Base-by-base conservation (phyloP, 2,888 invertebrate genomes). In the Temnothorax ravouxi region DNA sequence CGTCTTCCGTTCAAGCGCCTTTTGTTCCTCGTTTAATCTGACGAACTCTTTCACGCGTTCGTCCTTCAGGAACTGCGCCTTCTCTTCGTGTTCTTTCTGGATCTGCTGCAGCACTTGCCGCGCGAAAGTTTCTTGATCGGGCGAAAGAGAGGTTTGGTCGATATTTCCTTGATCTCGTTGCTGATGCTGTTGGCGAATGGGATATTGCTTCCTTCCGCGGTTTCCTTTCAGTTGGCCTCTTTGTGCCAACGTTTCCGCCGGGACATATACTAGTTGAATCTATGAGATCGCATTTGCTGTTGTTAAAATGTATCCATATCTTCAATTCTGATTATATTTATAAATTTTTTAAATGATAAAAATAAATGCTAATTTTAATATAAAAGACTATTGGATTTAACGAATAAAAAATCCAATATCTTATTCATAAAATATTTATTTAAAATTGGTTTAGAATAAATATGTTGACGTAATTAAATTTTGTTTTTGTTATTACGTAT, bases 241-340 rank as follows among this genome's bases (percentile, higher is more conserved):
- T 92, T 96, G 95, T 88, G 96, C 96, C 34, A 98, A 94, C 0
- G 97, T 96, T 92, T 98, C 98, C 38, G 98, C 96, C 6, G 98
- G 98, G 0, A 98, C 98, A 92, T 98, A 98, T 0, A 98, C 95
- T 54, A 98, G 94, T 92, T 98, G 98, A 0, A 98, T 97, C 94
- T 97, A 83, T 15, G 82, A 84, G 18, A 56, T 18, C 2, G n/a
- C 9, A 34, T 44, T 41, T 52, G 11, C 15, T 2, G 21, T 11
- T 56, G 25, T 77, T 25, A 52, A 44, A 41, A 54, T n/a, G 8
- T 15, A n/a, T n/a, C n/a, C n/a, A n/a, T 15, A 18, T 59, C 25
- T 59, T 13, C 0, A 38, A 77, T 29, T n/a, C 1, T 21, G 4
- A 6, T 29, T 3, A 3, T 29, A 3, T 18, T 61, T 38, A 75